Base-by-base conservation (phyloP, 2,113 vertebrate genomes). In the Budorcas taxicolor region DNA sequence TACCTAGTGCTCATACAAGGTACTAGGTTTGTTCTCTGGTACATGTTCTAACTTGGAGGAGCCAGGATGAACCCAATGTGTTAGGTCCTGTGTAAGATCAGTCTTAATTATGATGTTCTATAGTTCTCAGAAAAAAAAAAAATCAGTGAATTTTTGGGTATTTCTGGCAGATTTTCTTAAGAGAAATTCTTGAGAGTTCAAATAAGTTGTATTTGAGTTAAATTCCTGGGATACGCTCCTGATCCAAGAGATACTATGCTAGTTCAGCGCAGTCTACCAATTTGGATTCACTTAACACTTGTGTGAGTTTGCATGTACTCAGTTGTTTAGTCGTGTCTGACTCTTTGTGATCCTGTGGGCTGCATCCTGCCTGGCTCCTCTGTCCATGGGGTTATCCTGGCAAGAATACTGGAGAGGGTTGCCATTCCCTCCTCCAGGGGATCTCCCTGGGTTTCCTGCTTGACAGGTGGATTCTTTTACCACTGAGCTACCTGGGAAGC, bases 131-230 rank as follows among this genome's bases (percentile, higher is more conserved):
- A 6, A 7, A 71, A 71, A 43, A 71, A 43, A 45, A 45, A 74
- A 36, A n/a, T 80, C 58, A 76, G 40, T 76, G 80, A 91, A 53
- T 76, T 2, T 1, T 60, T 40, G 36, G 0, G 2, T 19, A 29
- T 33, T 14, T 74, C 47, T 57, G 47, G 1, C 23, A 92, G 64
- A 88, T 64, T 23, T 82, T 93, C 58, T 64, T 94, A 76, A n/a
- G 5, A n/a, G n/a, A n/a, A n/a, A n/a, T n/a, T n/a, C n/a, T n/a
- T 0, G 0, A 87, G 15, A 0, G 21, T 36, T 91, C 0, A 4
- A 17, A 25, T 5, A 33, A 94, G 45, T 90, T 95, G 85, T 0
- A 21, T 53, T 95, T 55, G 64, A 87, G 52, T 29, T n/a, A 90
- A 45, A 17, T 94, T 89, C 88, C 60, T 67, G 90, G 47, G 15